Evolutionary conservation across 2,113 vertebrate genomes (phyloP).

Genomic region (Prochilodus magdalenae): DNA sequence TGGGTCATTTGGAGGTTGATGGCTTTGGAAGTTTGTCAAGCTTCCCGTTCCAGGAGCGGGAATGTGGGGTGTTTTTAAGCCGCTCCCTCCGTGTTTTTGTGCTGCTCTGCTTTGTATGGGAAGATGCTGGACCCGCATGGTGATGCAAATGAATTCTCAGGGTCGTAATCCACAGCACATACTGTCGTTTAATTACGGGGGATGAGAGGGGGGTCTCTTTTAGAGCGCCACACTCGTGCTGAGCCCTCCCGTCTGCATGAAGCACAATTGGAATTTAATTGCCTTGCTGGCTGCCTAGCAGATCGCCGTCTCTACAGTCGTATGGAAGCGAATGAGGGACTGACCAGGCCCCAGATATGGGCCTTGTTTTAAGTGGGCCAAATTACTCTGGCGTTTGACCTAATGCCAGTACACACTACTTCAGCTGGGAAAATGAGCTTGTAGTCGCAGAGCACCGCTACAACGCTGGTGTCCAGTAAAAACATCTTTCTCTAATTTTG

Average conservation of each 20-base stretch:
- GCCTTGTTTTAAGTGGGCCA: no score
- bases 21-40: not conserved
- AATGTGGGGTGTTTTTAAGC: no score
- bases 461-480: no score
- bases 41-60: not conserved
- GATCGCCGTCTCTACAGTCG: not conserved
- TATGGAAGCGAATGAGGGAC: not conserved
- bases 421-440: no score
- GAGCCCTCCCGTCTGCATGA: not conserved
- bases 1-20: not conserved
- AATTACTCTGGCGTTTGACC: no score
- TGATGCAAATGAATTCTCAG: not conserved
- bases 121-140: not conserved
- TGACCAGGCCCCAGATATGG: not conserved
- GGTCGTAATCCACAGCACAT: not conserved
- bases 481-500: no score
- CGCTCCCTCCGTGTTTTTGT: no score
- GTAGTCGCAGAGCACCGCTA: no score
- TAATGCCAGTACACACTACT: no score
- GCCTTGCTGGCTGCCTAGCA: not conserved
- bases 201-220: not conserved
- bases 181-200: conserved; percentile 7
- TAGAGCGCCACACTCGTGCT: not conserved
- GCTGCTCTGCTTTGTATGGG: not conserved
- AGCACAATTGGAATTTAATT: not conserved